Percentiles rank a stretch among this genome's conserved stretches.
Evolutionary conservation across 2,888 invertebrate species (phyloP).

Genomic region (Nomada hirtipes): DNA sequence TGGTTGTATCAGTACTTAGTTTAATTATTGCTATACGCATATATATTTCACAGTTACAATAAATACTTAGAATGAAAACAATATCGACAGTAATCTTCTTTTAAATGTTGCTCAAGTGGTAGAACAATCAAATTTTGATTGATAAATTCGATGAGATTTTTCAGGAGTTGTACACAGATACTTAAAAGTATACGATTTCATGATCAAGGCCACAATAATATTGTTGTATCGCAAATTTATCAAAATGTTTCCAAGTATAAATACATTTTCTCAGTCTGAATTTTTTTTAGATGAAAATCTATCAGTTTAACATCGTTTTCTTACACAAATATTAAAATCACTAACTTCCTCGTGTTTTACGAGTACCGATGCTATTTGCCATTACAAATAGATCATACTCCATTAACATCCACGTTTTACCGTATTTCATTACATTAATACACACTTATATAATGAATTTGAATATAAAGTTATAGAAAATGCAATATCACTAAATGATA

Average conservation of each 20-base stretch:
- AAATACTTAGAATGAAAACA: conserved; percentile 68
- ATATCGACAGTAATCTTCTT: conserved; percentile 50
- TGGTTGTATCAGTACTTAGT: conserved; percentile 72
- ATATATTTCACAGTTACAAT: conserved; percentile 66
- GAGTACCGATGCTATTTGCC: conserved; percentile 55
- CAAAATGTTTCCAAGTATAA: conserved; percentile 38
- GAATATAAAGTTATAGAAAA: conserved; percentile 37
- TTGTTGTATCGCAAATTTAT: conserved; percentile 31
- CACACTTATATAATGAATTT: conserved; percentile 22
- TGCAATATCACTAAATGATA: conserved; percentile 32
- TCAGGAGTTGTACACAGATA: conserved; percentile 33
- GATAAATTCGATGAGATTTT: conserved; percentile 42
- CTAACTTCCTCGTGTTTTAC: conserved; percentile 36
- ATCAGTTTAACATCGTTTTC: conserved; percentile 18
- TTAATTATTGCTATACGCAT: conserved; percentile 70
- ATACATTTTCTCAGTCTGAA: conserved; percentile 36
- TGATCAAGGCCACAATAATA: conserved; percentile 62
- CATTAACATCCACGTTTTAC: conserved; percentile 23
- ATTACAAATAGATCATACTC: conserved; percentile 54
- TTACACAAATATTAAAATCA: conserved; percentile 47
- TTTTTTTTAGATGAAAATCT: conserved; percentile 33
- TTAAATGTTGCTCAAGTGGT: conserved; percentile 45
- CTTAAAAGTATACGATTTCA: conserved; percentile 51
- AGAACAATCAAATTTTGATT: conserved; percentile 35
- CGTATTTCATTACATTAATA: conserved; percentile 38